Percentiles rank a stretch among this genome's conserved stretches.
phyloP scores from a whole-genome alignment of 2,888 invertebrate genomes.

The Amiota minor region DNA sequence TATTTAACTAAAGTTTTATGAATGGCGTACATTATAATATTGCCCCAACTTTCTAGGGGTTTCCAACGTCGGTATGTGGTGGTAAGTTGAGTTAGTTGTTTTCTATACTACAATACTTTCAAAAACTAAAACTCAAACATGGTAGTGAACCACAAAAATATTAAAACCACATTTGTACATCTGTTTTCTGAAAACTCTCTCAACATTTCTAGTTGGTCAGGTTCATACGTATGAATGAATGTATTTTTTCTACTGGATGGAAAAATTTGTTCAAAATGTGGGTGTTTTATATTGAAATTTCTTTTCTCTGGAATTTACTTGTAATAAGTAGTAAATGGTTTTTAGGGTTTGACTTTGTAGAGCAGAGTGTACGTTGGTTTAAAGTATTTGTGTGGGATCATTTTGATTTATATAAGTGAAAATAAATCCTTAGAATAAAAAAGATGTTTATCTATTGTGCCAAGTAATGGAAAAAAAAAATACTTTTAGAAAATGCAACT shows the following conservation, averaged over 20 bases:
- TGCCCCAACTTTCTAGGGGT: background rate
- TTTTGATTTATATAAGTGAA: no score
- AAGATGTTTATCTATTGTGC: no score
- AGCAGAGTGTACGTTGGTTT: no score
- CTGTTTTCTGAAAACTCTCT: slow-evolving; percentile 59
- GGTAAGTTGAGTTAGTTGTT: background rate
- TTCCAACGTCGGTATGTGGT: no score
- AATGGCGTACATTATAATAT: slow-evolving; percentile 62
- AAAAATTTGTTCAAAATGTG: background rate
- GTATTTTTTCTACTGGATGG: background rate
- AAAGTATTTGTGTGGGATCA: no score
- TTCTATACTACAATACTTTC: slow-evolving; percentile 40
- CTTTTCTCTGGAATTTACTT: no score
- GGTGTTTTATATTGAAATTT: background rate
- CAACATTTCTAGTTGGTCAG: slow-evolving; percentile 26
- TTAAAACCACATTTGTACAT: slow-evolving; percentile 67
- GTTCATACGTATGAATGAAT: background rate
- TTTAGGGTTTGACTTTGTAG: no score
- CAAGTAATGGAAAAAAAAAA: no score
- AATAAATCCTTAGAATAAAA: no score
- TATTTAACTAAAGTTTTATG: slow-evolving; percentile 65
- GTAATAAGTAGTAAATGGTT: no score
- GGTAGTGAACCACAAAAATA: slow-evolving; percentile 68
- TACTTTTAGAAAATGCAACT: no score
- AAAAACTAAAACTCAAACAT: slow-evolving; percentile 39